Evolutionary conservation across 2,797 vertebrate species (phyloP), one percentile per base, ranked within the genome.

Genomic region (Sebastes cheni): DNA sequence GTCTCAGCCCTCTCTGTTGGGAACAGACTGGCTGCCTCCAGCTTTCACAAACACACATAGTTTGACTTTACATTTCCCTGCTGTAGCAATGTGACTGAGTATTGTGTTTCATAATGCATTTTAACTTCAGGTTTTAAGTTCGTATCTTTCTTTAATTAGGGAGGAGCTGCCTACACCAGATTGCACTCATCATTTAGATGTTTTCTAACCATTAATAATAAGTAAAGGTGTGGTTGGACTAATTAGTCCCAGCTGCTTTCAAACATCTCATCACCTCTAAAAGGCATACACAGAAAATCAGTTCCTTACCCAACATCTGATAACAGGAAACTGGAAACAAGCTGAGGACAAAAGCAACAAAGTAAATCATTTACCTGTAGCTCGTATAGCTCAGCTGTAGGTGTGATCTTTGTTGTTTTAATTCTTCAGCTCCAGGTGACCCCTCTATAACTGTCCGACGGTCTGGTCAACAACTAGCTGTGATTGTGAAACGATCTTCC

Each of bases 1-100:
- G 9, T 46, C 6, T 55, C 13, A 23, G 22, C 2, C 3, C 4
- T 66, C 6, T 7, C 11, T 42, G 25, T 23, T 18, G 12, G 23
- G 32, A 34, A 18, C n/a, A 3, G 2, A 14, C 5, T 25, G 22
- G 10, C 23, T 22, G 25, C 46, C 20, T 8, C 2, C 18, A 8
- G 9, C 32, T 13, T 5, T 8, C 9, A 39, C 2, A n/a, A 20
- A 68, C 13, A 27, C n/a, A 2, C 9, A 42, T 10, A 8, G 9
- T 78, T 91, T 88, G 80, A 67, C 11, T 89, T 88, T 88, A 68
- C 12, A 74, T 72, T 68, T 56, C 62, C 7, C 1, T 1, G 20
- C 14, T 25, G 22, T 8, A 2, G 42, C 10, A 14, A 4, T 7
- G 16, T 3, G 2, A 9, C 5, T 6, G 2, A 22, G 67, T 6